A percentile compares a stretch with the other conserved stretches of the same genome.
Conservation (phyloP, 2,888 invertebrate species). For the Miltochrista miniata region DNA sequence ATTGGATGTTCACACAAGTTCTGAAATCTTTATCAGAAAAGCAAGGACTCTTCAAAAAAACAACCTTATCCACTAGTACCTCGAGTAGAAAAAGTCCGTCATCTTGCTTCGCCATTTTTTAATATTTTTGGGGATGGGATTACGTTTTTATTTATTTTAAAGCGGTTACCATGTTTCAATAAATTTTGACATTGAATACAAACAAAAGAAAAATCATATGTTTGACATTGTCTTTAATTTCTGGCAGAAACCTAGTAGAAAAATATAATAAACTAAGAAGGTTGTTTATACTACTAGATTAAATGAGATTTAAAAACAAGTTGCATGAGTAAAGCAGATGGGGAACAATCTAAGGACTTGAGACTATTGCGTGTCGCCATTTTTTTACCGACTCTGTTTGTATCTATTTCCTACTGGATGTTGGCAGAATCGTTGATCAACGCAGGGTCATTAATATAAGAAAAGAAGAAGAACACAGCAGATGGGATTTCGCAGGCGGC, state of each 20-base stretch:
- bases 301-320: too few relatives aligned
- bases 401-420: too few relatives aligned
- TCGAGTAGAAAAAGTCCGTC: slow-evolving; percentile 86
- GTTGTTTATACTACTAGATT: too few relatives aligned
- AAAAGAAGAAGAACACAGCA: too few relatives aligned
- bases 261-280: neutral
- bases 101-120: slow-evolving; percentile 69
- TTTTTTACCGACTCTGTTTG: too few relatives aligned
- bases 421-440: too few relatives aligned
- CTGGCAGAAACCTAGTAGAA: neutral
- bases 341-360: too few relatives aligned
- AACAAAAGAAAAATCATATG: slow-evolving; percentile 45
- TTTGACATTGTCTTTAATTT: neutral
- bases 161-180: slow-evolving; percentile 32
- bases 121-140: slow-evolving; percentile 61
- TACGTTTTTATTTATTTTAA: slow-evolving; percentile 35
- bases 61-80: slow-evolving; percentile 83
- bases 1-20: slow-evolving; percentile 85
- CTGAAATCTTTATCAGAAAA: slow-evolving; percentile 75
- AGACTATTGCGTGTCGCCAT: too few relatives aligned
- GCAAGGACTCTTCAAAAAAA: slow-evolving; percentile 68
- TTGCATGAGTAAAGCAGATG: too few relatives aligned
- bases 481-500: too few relatives aligned
- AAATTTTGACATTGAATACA: slow-evolving; percentile 43
- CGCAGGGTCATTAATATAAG: too few relatives aligned